These are phyloP conservation scores for Augochlora pura DNA, from an alignment of 1,140 invertebrate species.

Conservation along the genomic window DNA sequence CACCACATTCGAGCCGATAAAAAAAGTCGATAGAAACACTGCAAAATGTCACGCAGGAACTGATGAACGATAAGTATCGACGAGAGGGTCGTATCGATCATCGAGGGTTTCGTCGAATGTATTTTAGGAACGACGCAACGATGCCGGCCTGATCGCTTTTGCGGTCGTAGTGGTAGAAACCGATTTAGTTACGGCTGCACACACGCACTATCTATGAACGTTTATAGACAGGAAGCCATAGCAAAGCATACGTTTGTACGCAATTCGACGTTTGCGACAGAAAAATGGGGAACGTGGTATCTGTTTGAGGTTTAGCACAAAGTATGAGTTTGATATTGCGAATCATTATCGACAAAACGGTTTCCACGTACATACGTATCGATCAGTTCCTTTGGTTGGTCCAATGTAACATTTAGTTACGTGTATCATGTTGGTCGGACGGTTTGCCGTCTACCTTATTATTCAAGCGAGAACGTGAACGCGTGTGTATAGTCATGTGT, in stretches of 20 bases:
- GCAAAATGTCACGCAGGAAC: neutral
- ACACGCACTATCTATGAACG: slow-evolving; percentile 33
- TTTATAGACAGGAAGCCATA: slow-evolving; percentile 39
- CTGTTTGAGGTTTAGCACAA: neutral
- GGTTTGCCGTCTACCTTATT: neutral
- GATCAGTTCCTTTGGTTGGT: neutral
- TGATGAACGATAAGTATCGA: too few species aligned
- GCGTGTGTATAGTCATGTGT: too few species aligned
- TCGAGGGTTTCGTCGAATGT: slow-evolving; percentile 28
- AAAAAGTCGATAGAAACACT: neutral
- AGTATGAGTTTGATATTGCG: neutral
- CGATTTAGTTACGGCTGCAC: slow-evolving; percentile 56
- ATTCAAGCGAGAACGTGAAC: too few species aligned
- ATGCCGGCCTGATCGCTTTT: slow-evolving; percentile 41
- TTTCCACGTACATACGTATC: neutral
- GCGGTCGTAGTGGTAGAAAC: slow-evolving; percentile 46
- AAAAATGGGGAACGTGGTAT: slow-evolving; percentile 22
- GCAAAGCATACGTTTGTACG: slow-evolving; percentile 22
- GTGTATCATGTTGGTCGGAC: neutral
- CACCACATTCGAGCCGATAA: too few species aligned
- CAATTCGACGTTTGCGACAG: slow-evolving; percentile 6
- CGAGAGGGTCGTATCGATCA: slow-evolving; percentile 2
- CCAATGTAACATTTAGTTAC: neutral
- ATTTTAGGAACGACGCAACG: slow-evolving; percentile 30
- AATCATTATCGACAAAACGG: neutral